Percentiles rank a stretch among this genome's conserved stretches.
These are phyloP conservation scores for Fundulus diaphanus DNA, from an alignment of 2,797 vertebrate species.

Conservation along the genomic window DNA sequence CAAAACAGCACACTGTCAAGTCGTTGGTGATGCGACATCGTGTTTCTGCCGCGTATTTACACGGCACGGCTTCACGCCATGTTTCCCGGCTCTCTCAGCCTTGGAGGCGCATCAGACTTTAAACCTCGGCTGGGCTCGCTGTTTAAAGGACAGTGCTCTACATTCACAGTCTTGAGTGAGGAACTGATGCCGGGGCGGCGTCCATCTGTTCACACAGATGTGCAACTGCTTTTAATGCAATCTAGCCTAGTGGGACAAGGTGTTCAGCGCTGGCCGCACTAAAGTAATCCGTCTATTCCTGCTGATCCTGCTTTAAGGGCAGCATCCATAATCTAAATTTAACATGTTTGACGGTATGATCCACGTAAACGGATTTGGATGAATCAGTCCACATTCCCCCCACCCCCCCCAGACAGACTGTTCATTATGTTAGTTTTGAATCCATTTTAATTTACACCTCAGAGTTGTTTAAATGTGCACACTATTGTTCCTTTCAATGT, in stretches of 20 bases:
- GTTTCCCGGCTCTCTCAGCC: conserved; percentile 34
- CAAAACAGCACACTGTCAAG: neutral
- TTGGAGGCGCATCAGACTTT: conserved; percentile 44
- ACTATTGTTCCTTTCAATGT: conserved; percentile 33
- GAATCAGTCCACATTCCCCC: conserved; percentile 11
- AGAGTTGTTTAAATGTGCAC: conserved; percentile 23
- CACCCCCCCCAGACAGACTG: neutral
- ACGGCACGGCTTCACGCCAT: conserved; percentile 11
- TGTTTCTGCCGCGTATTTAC: conserved; percentile 12
- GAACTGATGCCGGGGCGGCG: conserved; percentile 25
- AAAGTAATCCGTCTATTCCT: conserved; percentile 7
- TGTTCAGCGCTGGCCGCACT: conserved; percentile 11
- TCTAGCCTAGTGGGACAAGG: conserved; percentile 36
- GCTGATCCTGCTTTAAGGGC: neutral
- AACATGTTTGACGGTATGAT: neutral
- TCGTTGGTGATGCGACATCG: neutral
- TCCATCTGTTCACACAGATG: conserved; percentile 61
- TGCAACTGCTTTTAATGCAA: conserved; percentile 5
- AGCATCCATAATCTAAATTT: conserved; percentile 1
- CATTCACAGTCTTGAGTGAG: conserved; percentile 48
- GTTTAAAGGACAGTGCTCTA: conserved; percentile 63
- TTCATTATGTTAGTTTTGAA: conserved; percentile 3
- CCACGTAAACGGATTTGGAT: neutral
- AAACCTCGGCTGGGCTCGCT: conserved; percentile 48
- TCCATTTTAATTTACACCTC: neutral